Evolutionary conservation across 35 echinoderm and acorn worm species (phyloP), one percentile per base, ranked within the genome.

Genomic region (Heliocidaris erythrogramma): DNA sequence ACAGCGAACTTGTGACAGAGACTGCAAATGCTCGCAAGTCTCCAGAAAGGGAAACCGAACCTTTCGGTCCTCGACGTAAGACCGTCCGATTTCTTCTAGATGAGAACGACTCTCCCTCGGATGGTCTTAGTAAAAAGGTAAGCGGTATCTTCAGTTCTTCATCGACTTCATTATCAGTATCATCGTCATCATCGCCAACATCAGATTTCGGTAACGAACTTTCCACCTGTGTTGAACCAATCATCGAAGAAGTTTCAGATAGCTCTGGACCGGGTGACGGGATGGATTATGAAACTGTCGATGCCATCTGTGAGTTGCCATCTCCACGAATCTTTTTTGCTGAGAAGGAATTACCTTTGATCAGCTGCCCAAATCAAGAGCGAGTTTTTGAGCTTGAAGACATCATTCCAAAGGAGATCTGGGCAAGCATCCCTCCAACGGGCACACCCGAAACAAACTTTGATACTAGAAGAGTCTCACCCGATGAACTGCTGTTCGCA

Each of bases 341-440:
- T 14, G 91, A 92, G 50, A 92, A 27, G 27, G 91, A 92, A 32
- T 59, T 92, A 30, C 91, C 91, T 49, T 24, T 92, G 91, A 92
- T 92, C 16, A 59, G 50, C 11, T 92, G 91, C 49, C 91, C 91
- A 12, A 92, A 49, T 30, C 48, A 52, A 31, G 91, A 92, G 48
- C 91, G 30, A 48, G 48, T 92, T 48, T 92, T 92, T 59, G 49
- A 49, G 29, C 29, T 92, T 48, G 91, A 92, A 49, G 91, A 92
- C 48, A 59, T 92, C 91, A 92, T 92, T 13, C 91, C 91, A 30
- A 92, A 59, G 4, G 91, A 92, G 91, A 92, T 92, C 31, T 92
- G 29, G 48, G 21, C 89, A 16, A 52, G 29, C 30, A 16, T 49
- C 49, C 31, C 47, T 89, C 87, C 87, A 27, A 7, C 32, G 24